Conservation (phyloP, 2,797 vertebrate species). For the Gastrophryne carolinensis region DNA sequence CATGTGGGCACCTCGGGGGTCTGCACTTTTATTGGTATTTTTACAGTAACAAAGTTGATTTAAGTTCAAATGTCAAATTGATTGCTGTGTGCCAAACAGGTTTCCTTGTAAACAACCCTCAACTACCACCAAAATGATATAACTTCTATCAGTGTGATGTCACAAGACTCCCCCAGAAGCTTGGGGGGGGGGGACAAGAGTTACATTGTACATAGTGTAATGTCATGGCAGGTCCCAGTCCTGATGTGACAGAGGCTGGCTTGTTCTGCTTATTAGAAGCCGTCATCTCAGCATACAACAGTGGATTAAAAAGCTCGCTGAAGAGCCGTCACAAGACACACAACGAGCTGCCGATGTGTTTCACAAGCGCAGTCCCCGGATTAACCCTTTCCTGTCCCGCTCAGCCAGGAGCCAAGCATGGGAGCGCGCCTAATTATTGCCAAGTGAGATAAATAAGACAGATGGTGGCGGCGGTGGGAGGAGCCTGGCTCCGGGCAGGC, state of each 20-base stretch:
- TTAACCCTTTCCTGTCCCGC: not conserved
- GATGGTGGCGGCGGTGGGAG: conserved; percentile 34
- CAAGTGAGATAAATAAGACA: conserved; percentile 23
- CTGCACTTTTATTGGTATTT: too few relatives aligned
- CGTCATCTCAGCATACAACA: not conserved
- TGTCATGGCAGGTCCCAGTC: not conserved
- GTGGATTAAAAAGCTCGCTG: not conserved
- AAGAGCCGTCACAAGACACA: not conserved
- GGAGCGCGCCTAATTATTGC: not conserved
- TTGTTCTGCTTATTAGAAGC: not conserved
- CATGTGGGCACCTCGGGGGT: too few relatives aligned
- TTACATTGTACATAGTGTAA: not conserved
- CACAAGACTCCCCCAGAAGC: not conserved
- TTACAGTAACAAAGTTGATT: too few relatives aligned
- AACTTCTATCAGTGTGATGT: not conserved
- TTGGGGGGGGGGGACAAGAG: not conserved
- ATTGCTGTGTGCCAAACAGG: too few relatives aligned
- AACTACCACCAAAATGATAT: not conserved
- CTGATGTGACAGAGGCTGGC: not conserved
- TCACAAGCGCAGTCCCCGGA: not conserved
- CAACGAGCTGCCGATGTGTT: not conserved
- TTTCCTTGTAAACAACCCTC: not conserved
- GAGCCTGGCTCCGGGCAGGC: conserved; percentile 21
- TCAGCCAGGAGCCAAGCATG: not conserved
- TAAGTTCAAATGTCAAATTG: too few relatives aligned